A percentile compares a stretch with the other conserved stretches of the same genome.
Conservation (phyloP, 2,888 invertebrate species). For the Cecidostiba fungosa region DNA sequence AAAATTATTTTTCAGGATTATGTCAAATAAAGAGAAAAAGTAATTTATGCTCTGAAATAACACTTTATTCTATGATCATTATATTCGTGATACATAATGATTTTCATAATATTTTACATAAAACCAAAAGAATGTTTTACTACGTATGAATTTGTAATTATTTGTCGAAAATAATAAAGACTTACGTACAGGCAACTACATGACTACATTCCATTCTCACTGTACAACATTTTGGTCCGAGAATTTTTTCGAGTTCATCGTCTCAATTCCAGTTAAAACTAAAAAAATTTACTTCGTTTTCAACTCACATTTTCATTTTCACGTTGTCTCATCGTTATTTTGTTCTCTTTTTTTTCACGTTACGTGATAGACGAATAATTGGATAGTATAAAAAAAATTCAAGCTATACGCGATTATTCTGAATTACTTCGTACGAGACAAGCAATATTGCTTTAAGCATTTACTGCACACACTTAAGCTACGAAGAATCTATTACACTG, state of each 20-base stretch:
- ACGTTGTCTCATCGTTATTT: not conserved
- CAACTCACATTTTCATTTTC: slow-evolving; percentile 21
- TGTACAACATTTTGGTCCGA: slow-evolving; percentile 60
- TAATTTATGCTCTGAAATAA: slow-evolving; percentile 52
- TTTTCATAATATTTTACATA: slow-evolving; percentile 55
- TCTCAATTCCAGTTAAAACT: slow-evolving; percentile 56
- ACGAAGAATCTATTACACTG: slow-evolving; percentile 31
- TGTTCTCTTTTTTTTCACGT: slow-evolving; percentile 28
- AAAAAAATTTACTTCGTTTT: slow-evolving; percentile 18
- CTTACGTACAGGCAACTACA: slow-evolving; percentile 30
- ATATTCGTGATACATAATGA: slow-evolving; percentile 54
- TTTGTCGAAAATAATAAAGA: slow-evolving; percentile 25
- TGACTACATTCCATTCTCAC: slow-evolving; percentile 49
- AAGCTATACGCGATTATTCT: slow-evolving; percentile 38
- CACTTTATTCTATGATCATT: slow-evolving; percentile 58
- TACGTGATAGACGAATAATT: slow-evolving; percentile 15
- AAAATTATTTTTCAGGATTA: not conserved
- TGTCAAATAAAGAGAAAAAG: slow-evolving; percentile 15
- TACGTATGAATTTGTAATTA: slow-evolving; percentile 25
- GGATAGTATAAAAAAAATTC: slow-evolving; percentile 30
- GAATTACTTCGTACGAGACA: slow-evolving; percentile 26
- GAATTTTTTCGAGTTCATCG: slow-evolving; percentile 40
- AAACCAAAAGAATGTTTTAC: slow-evolving; percentile 37
- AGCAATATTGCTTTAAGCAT: slow-evolving; percentile 46
- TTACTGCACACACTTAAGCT: slow-evolving; percentile 30